Percentiles rank a stretch among this genome's conserved stretches.
phyloP scores from a whole-genome alignment of 2,797 vertebrate species.

The Danio tinwini region DNA sequence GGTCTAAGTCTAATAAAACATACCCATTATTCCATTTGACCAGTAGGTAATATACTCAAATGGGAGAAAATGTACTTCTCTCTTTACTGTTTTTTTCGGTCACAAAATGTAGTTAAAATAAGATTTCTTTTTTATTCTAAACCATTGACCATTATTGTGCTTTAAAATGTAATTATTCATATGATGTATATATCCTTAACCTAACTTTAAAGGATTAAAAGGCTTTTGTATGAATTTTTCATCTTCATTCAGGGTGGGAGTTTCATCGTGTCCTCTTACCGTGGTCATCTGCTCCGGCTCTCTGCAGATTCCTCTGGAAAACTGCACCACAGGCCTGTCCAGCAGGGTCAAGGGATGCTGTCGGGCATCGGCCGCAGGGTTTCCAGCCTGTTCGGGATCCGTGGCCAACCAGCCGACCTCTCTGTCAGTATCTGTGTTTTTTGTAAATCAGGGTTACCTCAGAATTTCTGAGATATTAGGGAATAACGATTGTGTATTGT shows the following conservation, averaged over 20 bases:
- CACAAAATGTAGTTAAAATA: too few relatives aligned
- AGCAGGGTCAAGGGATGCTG: constrained; percentile 91
- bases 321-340: constrained; percentile 82
- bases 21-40: too few relatives aligned
- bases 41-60: too few relatives aligned
- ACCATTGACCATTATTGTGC: too few relatives aligned
- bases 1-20: too few relatives aligned
- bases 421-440: constrained; percentile 75
- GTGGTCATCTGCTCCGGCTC: constrained; percentile 82
- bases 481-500: too few relatives aligned
- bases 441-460: neutral
- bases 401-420: constrained; percentile 83
- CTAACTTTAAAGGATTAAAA: too few relatives aligned
- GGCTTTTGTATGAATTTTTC: neutral
- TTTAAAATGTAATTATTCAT: too few relatives aligned
- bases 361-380: constrained; percentile 92
- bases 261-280: constrained; percentile 87
- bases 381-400: constrained; percentile 93
- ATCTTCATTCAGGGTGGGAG: constrained; percentile 80
- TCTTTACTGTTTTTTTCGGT: too few relatives aligned
- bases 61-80: too few relatives aligned
- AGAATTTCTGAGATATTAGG: neutral
- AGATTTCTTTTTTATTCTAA: too few relatives aligned
- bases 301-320: constrained; percentile 81
- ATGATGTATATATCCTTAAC: too few relatives aligned